Conservation (phyloP, 2,888 invertebrate genomes). For the Netelia virgata region DNA sequence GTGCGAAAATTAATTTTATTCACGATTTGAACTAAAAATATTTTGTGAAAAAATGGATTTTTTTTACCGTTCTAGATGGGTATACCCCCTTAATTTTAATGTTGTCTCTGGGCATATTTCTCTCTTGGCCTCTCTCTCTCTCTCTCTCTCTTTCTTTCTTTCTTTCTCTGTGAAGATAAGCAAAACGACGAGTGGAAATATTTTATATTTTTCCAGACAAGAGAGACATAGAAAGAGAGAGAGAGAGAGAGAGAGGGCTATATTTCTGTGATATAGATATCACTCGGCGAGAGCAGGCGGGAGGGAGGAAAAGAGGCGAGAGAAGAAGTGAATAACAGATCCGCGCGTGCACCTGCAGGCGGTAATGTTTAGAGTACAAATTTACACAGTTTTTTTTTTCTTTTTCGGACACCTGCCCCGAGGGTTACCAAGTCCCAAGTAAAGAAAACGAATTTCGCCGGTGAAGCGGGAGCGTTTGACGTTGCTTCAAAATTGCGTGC, state of each 20-base stretch:
- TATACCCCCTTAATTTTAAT: no score
- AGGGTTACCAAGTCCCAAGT: slow-evolving; percentile 23
- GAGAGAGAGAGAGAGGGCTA: not conserved
- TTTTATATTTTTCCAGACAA: slow-evolving; percentile 26
- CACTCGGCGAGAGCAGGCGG: no score
- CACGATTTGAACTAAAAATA: not conserved
- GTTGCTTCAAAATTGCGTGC: not conserved
- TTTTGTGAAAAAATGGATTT: not conserved
- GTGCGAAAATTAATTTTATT: no score
- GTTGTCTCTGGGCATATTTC: not conserved
- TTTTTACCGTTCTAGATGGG: not conserved
- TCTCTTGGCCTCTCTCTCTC: not conserved
- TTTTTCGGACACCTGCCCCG: slow-evolving; percentile 65
- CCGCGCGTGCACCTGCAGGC: slow-evolving; percentile 65
- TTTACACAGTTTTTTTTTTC: slow-evolving; percentile 66
- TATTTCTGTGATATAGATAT: no score
- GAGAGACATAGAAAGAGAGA: not conserved
- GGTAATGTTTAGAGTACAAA: slow-evolving; percentile 69
- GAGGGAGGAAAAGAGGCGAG: no score
- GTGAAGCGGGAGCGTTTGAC: not conserved
- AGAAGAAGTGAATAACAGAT: slow-evolving; percentile 48
- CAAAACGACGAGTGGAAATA: slow-evolving; percentile 1
- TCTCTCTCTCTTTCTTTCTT: no score
- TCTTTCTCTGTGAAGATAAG: not conserved
- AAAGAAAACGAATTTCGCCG: slow-evolving; percentile 52